Conservation (phyloP, 2,888 invertebrate genomes). For the Morpho helenor region DNA sequence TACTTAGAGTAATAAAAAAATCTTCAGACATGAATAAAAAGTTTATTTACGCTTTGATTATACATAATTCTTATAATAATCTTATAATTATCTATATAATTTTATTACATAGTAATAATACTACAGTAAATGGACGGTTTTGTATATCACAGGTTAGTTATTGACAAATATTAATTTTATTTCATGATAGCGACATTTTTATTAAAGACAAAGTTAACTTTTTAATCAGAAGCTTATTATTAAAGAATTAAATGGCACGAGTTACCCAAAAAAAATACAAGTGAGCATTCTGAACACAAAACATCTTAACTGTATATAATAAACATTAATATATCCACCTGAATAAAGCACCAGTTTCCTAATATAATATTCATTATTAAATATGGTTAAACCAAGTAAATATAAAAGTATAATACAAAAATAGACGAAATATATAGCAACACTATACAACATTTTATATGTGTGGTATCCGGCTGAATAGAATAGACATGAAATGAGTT, state of each 20-base stretch:
- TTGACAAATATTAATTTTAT: slow-evolving; percentile 33
- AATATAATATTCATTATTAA: too few relatives aligned
- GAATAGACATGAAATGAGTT: too few relatives aligned
- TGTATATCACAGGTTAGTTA: slow-evolving; percentile 75
- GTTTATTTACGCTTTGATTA: slow-evolving; percentile 19
- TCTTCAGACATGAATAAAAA: slow-evolving; percentile 5
- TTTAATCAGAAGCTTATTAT: slow-evolving; percentile 3
- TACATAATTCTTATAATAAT: slow-evolving; percentile 14
- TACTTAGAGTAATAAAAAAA: not conserved
- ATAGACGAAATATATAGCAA: too few relatives aligned
- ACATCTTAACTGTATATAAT: too few relatives aligned
- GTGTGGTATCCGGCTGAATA: too few relatives aligned
- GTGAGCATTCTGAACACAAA: slow-evolving; percentile 2
- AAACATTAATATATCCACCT: not conserved
- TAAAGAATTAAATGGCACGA: slow-evolving; percentile 7
- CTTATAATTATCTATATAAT: slow-evolving; percentile 2
- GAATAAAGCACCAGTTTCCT: slow-evolving; percentile 9
- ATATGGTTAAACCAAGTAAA: too few relatives aligned
- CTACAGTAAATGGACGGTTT: slow-evolving; percentile 57
- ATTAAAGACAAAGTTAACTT: slow-evolving; percentile 4
- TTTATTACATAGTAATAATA: slow-evolving; percentile 22
- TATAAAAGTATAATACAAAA: too few relatives aligned
- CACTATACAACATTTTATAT: too few relatives aligned
- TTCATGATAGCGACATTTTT: slow-evolving; percentile 27
- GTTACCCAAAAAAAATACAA: slow-evolving; percentile 3